Conservation (phyloP, 1,140 invertebrate species). For the Steinernema khuongi region DNA sequence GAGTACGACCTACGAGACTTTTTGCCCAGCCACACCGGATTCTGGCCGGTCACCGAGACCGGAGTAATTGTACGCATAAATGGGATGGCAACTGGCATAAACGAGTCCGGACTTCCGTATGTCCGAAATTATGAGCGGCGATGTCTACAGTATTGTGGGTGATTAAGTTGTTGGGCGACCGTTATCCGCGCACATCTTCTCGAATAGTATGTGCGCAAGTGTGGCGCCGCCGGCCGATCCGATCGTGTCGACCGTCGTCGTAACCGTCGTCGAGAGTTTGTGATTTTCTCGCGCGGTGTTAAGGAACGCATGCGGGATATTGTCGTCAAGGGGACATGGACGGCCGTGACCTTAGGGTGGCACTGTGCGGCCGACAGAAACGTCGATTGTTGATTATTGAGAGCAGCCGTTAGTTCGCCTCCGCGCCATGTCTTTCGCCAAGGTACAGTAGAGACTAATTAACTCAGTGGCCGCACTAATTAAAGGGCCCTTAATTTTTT, state of each 20-base stretch:
- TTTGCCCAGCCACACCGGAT: too few relatives aligned
- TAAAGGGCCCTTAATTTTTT: too few relatives aligned
- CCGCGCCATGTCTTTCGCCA: constrained; percentile 14
- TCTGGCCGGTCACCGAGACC: too few relatives aligned
- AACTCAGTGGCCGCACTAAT: background rate
- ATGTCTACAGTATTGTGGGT: background rate
- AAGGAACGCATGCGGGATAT: constrained; percentile 5
- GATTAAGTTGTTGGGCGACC: background rate
- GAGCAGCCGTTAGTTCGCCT: constrained; percentile 11
- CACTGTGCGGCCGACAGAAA: constrained; percentile 5
- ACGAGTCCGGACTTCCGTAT: background rate
- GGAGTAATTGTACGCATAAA: too few relatives aligned
- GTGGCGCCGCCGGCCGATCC: background rate
- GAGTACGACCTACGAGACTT: too few relatives aligned
- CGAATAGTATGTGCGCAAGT: background rate
- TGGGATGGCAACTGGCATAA: too few relatives aligned
- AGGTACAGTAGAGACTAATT: constrained; percentile 13
- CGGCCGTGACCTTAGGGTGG: constrained; percentile 12
- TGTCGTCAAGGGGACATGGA: background rate
- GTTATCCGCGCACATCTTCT: constrained; percentile 1
- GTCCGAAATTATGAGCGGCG: background rate
- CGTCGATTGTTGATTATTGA: constrained; percentile 15
- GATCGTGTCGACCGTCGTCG: background rate
- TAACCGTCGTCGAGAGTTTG: background rate
- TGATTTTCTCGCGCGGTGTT: constrained; percentile 12